Percentiles rank a stretch among this genome's conserved stretches.
Evolutionary conservation across 2,113 vertebrate species (phyloP).

Genomic region (Neotoma lepida): DNA sequence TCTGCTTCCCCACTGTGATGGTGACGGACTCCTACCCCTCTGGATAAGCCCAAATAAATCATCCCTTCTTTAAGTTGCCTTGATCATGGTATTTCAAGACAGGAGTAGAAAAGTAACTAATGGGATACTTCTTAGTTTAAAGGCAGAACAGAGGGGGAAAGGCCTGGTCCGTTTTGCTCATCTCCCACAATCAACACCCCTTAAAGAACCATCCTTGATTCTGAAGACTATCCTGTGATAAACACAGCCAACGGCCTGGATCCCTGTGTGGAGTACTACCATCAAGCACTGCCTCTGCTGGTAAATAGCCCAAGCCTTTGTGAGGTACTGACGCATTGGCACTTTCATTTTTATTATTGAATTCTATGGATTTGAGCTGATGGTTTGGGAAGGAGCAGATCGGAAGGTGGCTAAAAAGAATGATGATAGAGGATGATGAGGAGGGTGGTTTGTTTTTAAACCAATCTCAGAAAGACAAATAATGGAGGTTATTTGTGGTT

Average conservation of each 20-base stretch:
- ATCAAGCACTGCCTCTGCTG: no score
- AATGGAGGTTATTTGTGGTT: neutral
- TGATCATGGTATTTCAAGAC: neutral
- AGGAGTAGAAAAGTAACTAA: neutral
- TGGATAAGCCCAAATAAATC: neutral
- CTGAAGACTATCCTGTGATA: neutral
- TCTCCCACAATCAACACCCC: neutral
- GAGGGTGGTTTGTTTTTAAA: neutral
- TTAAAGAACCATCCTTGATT: conserved; percentile 27
- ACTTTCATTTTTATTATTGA: neutral
- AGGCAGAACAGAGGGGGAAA: neutral
- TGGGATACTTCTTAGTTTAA: neutral
- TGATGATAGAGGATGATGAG: neutral
- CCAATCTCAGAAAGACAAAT: neutral
- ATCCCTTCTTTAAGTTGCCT: neutral
- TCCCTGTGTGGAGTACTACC: no score
- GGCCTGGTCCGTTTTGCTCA: neutral
- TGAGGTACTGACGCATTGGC: neutral
- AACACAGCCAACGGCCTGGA: neutral
- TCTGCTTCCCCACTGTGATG: neutral
- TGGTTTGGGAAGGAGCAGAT: neutral
- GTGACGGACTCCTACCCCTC: no score
- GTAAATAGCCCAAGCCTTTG: neutral
- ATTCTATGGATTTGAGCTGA: conserved; percentile 34
- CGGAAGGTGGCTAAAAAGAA: neutral